Evolutionary conservation across 1,140 invertebrate species (phyloP).

Genomic region (Parapsyche elsis): DNA sequence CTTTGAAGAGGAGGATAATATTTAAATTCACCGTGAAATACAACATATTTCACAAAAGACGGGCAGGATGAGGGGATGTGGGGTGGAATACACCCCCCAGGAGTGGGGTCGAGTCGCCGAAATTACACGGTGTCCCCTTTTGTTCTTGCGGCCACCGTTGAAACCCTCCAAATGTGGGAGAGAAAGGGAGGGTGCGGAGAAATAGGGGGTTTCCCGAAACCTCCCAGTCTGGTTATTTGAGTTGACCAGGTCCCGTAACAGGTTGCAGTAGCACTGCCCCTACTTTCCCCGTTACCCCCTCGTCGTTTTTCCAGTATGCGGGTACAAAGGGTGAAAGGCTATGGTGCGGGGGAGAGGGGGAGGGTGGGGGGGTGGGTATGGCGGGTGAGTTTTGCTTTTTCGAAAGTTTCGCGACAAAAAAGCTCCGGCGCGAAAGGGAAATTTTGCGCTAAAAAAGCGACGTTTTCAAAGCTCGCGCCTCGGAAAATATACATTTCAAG

Average conservation of each 20-base stretch:
- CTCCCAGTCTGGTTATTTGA: conserved; percentile 16
- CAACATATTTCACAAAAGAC: conserved; percentile 22
- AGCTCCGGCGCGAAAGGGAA: background rate
- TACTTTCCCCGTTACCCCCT: background rate
- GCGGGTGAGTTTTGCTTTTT: background rate
- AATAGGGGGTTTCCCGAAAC: background rate
- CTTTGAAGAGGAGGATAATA: conserved; percentile 17
- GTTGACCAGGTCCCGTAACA: conserved; percentile 31
- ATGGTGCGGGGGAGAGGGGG: background rate
- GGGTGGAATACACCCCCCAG: background rate
- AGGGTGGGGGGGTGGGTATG: too few species aligned
- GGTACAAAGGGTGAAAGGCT: too few species aligned
- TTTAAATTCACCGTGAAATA: conserved; percentile 34
- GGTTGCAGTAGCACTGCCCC: conserved; percentile 4
- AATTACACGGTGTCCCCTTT: conserved; percentile 27
- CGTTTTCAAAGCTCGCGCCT: too few species aligned
- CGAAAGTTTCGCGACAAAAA: conserved; percentile 16
- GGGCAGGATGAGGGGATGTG: too few species aligned
- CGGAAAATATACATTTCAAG: too few species aligned
- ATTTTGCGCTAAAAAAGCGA: too few species aligned
- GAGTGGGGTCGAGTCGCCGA: background rate
- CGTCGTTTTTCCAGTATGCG: too few species aligned
- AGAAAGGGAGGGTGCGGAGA: background rate
- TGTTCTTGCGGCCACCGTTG: conserved; percentile 25
- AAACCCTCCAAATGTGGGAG: background rate